Evolutionary conservation across 2,113 vertebrate genomes (phyloP), one percentile per base, ranked within the genome.

Genomic region (Chaenocephalus aceratus): DNA sequence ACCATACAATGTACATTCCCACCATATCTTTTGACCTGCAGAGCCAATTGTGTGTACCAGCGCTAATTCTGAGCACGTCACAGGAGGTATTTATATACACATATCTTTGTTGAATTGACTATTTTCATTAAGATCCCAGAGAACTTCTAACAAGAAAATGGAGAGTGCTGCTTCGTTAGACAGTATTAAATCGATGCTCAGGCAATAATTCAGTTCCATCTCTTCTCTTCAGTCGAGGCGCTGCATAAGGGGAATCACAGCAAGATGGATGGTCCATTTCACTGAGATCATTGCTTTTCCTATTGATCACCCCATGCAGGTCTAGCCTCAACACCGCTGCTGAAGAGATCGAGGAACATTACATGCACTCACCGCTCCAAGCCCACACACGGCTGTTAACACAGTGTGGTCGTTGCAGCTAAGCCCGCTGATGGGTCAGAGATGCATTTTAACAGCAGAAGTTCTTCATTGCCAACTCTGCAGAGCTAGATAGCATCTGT

Each of bases 201-300:
- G 80, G 82, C 77, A 79, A 90, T 90, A 91, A 90, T 87, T 91
- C 83, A 81, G 77, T 84, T 88, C 77, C 53, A 87, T 79, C 83
- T 82, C 62, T 66, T 66, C 72, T 75, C 64, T 81, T 81, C 70
- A 73, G 80, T 78, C 57, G 4, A 70, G 56, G 13, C 21, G 57
- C 73, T 71, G 79, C 30, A 61, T 77, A 76, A 85, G 89, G 60
- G 36, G 62, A 86, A 86, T 86, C 90, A 84, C 83, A 75, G 70
- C 60, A 66, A 90, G 90, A 92, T 77, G 81, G 89, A 92, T 83
- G 68, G 77, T 77, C 85, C 74, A 72, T 92, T 92, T 91, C 83
- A 80, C 84, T 48, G 41, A 83, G 84, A 92, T 91, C 83, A 89
- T 92, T 89, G 75, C 87, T 86, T 89, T 86, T 83, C 80, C 77